Conservation (phyloP, 2,113 vertebrate genomes). For the Gorsachius goisagi region DNA sequence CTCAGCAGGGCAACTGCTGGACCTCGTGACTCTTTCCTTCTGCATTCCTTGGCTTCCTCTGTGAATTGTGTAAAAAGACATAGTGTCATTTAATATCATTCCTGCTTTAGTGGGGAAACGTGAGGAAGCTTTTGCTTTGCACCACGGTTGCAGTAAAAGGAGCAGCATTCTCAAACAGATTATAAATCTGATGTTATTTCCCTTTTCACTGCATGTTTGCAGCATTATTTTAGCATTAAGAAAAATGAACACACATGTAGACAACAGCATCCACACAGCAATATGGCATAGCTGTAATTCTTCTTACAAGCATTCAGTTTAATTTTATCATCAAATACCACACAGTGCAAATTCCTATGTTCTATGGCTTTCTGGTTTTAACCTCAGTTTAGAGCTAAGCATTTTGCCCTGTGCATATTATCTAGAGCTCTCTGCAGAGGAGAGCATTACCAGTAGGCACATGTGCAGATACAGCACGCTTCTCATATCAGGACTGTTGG, state of each 20-base stretch:
- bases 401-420: not conserved
- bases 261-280: slow-evolving; percentile 11
- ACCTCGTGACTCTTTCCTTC: not conserved
- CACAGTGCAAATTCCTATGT: not conserved
- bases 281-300: slow-evolving; percentile 4
- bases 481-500: not conserved
- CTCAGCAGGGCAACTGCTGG: not conserved
- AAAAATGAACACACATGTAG: not conserved
- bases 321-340: not conserved
- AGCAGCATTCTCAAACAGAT: slow-evolving; percentile 26
- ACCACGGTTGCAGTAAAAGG: not conserved
- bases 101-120: not conserved
- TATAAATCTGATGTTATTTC: slow-evolving; percentile 22
- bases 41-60: not conserved
- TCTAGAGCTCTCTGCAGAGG: not conserved
- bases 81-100: not conserved
- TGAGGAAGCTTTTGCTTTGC: not conserved
- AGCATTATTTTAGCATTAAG: slow-evolving; percentile 40
- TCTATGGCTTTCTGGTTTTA: not conserved
- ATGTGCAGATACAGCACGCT: not conserved
- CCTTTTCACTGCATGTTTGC: not conserved
- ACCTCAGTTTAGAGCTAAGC: not conserved
- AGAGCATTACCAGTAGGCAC: not conserved
- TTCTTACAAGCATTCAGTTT: not conserved
- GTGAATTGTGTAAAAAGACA: not conserved